Conservation (phyloP, 2,888 invertebrate genomes). For the Caenorhabditis drosophilae region DNA sequence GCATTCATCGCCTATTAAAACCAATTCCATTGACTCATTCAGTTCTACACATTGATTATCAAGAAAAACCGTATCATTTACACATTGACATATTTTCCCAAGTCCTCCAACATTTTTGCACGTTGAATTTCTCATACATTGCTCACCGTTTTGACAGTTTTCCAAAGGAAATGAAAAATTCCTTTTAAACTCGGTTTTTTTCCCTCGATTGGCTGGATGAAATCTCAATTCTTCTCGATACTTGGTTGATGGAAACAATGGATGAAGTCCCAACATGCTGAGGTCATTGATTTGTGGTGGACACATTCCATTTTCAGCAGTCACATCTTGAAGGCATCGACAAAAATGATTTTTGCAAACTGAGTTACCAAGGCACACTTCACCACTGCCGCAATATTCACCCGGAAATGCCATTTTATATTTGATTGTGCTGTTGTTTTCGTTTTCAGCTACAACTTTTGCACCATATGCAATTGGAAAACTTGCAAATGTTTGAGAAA, state of each 20-base stretch:
- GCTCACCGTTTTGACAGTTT: slow-evolving; percentile 52
- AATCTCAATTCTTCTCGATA: slow-evolving; percentile 23
- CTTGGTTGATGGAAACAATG: too few species aligned
- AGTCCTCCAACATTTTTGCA: slow-evolving; percentile 52
- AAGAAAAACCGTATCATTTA: slow-evolving; percentile 35
- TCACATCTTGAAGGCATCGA: slow-evolving; percentile 55
- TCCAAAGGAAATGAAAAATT: slow-evolving; percentile 47
- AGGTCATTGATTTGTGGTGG: slow-evolving; percentile 28
- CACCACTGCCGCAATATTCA: slow-evolving; percentile 57
- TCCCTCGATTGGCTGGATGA: slow-evolving; percentile 14
- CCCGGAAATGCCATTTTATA: slow-evolving; percentile 59
- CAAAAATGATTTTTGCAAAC: slow-evolving; percentile 57
- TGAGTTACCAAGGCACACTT: slow-evolving; percentile 59
- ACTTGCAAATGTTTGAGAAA: slow-evolving; percentile 31
- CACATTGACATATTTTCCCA: slow-evolving; percentile 61
- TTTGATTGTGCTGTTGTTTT: slow-evolving; percentile 21
- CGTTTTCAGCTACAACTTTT: slow-evolving; percentile 38
- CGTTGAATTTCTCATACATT: slow-evolving; percentile 54
- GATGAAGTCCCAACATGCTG: slow-evolving; percentile 18
- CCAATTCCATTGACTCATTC: slow-evolving; percentile 33
- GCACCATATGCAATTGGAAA: slow-evolving; percentile 39
- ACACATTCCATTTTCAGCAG: slow-evolving; percentile 59
- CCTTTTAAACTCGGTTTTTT: slow-evolving; percentile 25
- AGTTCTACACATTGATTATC: slow-evolving; percentile 48
- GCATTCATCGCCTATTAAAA: slow-evolving; percentile 46